Percentiles rank a stretch among this genome's conserved stretches.
Evolutionary conservation across 1,140 invertebrate genomes (phyloP).

Genomic region (Platyscapa corneri): DNA sequence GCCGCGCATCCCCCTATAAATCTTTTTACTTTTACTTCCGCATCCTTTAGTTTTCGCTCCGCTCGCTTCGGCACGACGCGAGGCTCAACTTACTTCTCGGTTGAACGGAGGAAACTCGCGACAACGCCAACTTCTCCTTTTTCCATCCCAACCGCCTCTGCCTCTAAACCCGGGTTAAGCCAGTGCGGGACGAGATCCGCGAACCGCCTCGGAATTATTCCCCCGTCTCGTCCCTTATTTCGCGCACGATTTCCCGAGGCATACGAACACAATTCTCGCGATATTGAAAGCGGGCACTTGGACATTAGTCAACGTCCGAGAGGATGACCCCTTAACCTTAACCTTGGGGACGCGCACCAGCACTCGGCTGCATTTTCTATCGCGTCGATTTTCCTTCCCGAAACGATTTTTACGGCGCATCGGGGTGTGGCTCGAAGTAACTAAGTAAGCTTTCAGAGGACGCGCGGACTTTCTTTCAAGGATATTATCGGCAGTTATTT

Average conservation of each 20-base stretch:
- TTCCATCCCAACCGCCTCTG: not conserved
- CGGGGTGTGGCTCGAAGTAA: not conserved
- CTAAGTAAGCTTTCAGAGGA: not conserved
- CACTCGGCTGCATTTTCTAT: too few species aligned
- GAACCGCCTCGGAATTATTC: not conserved
- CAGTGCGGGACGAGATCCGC: too few species aligned
- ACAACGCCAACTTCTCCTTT: not conserved
- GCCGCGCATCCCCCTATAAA: not conserved
- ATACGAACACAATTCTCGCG: not conserved
- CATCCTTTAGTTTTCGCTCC: not conserved
- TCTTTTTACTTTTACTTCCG: conserved; percentile 30
- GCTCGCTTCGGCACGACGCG: not conserved
- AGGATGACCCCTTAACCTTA: conserved; percentile 44
- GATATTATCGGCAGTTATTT: not conserved
- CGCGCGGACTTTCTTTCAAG: not conserved
- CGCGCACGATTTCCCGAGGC: not conserved
- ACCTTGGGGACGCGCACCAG: not conserved
- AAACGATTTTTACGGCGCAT: conserved; percentile 6
- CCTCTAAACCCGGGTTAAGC: too few species aligned
- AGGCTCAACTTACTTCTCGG: not conserved
- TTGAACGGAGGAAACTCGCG: not conserved
- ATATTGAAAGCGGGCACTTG: not conserved
- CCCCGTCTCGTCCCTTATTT: not conserved
- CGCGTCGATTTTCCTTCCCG: not conserved
- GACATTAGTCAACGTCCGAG: not conserved